Evolutionary conservation across 2,113 vertebrate genomes (phyloP), one percentile per base, ranked within the genome.

Genomic region (Salminus brasiliensis): DNA sequence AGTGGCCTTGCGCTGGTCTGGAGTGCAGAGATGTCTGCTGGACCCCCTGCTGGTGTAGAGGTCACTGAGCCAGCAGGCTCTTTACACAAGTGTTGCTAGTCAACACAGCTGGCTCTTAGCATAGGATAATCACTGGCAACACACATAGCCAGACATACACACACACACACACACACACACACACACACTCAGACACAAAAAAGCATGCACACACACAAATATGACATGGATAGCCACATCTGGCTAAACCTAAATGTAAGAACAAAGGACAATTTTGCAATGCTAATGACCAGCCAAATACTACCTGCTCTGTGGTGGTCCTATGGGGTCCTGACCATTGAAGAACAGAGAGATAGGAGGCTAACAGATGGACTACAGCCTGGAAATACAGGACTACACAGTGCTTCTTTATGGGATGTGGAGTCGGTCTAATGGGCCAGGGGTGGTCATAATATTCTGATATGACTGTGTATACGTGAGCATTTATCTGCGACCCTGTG

Each of bases 171-270:
- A 41, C 39, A 39, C 72, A 74, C 53, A 74, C 32, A 23, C 36
- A 8, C n/a, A 21, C 32, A 57, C 45, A n/a, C 30, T 41, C 36
- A 43, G 30, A 21, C n/a, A n/a, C n/a, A n/a, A n/a, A n/a, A n/a
- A n/a, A n/a, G n/a, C n/a, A n/a, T n/a, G n/a, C n/a, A 57, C 45
- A n/a, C 30, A 53, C 36, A 43, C 43, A 21, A 63, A 23, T 30
- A 53, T 49, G 89, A 66, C 29, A 76, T 30, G 53, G 41, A n/a
- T 1, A 49, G 34, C 18, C 74, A 76, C 74, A 76, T 76, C 74
- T 68, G 63, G 47, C n/a, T 67, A 55, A 76, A 25, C 63, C 47
- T 6, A 68, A 18, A 68, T 43, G 49, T 43, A 57, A 69, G 57
- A 1, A 77, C 25, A 39, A 66, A 36, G 62, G 21, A 6, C 62